These are phyloP conservation scores for Molossus alvarezi DNA, from an alignment of 2,797 vertebrate genomes.

Conservation along the genomic window DNA sequence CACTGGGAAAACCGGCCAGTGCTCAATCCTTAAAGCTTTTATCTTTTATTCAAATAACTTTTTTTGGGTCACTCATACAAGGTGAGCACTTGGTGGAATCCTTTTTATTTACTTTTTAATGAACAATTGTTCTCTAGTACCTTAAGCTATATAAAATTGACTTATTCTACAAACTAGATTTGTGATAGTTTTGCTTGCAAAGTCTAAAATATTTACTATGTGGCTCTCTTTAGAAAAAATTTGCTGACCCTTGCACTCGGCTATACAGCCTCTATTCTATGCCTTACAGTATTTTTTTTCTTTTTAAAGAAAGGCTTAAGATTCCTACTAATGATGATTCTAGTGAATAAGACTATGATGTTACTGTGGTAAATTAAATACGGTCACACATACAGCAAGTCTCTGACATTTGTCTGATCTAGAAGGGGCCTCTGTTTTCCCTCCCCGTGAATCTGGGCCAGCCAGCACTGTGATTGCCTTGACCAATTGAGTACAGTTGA, in stretches of 20 bases:
- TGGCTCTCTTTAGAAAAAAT: not conserved
- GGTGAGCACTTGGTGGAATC: not conserved
- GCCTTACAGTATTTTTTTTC: not conserved
- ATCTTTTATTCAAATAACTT: slow-evolving; percentile 18
- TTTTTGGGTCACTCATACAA: slow-evolving; percentile 13
- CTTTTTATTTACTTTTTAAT: slow-evolving; percentile 11
- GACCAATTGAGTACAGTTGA: not conserved
- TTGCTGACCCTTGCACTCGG: not conserved
- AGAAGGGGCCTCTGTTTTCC: not conserved
- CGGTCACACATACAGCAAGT: not conserved
- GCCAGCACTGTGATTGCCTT: not conserved
- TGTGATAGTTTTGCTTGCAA: not conserved
- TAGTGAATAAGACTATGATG: slow-evolving; percentile 20
- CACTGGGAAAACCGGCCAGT: too few species aligned
- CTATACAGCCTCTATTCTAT: not conserved
- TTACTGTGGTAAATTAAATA: not conserved
- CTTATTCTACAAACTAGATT: not conserved
- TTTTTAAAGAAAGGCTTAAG: not conserved
- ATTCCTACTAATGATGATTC: not conserved
- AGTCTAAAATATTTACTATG: slow-evolving; percentile 27
- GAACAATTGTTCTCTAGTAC: slow-evolving; percentile 15
- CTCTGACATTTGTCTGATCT: not conserved
- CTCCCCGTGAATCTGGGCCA: not conserved
- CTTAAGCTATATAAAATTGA: not conserved
- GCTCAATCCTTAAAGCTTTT: slow-evolving; percentile 22